Conservation (phyloP, 2,888 invertebrate species). For the Craniophora ligustri region DNA sequence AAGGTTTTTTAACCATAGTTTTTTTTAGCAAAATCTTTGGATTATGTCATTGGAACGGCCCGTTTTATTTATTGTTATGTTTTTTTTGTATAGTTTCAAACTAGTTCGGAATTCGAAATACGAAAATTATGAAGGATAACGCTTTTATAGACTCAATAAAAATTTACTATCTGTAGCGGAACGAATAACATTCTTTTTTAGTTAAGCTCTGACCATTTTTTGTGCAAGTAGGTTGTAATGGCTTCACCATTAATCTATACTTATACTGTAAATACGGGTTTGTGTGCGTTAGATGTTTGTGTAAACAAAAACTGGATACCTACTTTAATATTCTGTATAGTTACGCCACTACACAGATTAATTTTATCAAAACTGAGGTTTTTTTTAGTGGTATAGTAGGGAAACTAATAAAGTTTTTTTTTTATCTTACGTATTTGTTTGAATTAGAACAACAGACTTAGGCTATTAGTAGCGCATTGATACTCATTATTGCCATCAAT, state of each 20-base stretch:
- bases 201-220: constrained; percentile 12
- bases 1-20: constrained; percentile 34
- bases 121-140: constrained; percentile 44
- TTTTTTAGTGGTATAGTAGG: too few species aligned
- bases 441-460: too few species aligned
- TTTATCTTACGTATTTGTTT: too few species aligned
- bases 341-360: too few species aligned
- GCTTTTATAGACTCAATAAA: constrained; percentile 54
- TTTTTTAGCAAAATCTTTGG: constrained; percentile 54
- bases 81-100: constrained; percentile 47
- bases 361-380: too few species aligned
- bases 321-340: too few species aligned
- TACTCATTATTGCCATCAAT: too few species aligned
- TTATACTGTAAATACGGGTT: neutral
- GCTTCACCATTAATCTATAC: neutral
- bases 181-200: constrained; percentile 22
- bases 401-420: too few species aligned
- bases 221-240: constrained; percentile 20
- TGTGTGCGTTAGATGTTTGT: too few species aligned
- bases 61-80: constrained; percentile 51
- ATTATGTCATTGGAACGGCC: constrained; percentile 65
- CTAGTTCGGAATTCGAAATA: constrained; percentile 38
- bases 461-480: too few species aligned
- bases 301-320: too few species aligned
- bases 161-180: constrained; percentile 27